These are phyloP conservation scores for Tiliacea aurago DNA, from an alignment of 2,888 invertebrate genomes.

Conservation along the genomic window DNA sequence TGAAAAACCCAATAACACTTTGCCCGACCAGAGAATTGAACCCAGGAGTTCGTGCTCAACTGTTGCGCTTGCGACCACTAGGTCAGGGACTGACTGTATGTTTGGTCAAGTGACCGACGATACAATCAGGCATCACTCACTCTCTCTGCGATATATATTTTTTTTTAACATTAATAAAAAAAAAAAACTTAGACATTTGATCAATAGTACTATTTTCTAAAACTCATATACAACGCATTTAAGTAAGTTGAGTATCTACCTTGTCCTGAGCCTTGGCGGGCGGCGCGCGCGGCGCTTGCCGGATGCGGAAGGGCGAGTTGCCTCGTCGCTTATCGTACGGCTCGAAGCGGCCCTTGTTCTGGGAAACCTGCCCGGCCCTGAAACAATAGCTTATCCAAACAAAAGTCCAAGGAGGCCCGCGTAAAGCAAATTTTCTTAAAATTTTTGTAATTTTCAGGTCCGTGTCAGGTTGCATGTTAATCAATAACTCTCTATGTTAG, in stretches of 20 bases:
- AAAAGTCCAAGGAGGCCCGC: background rate
- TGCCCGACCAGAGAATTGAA: no score
- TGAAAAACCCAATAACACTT: no score
- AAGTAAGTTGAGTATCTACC: conserved; percentile 8
- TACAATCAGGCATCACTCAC: no score
- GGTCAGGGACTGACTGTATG: no score
- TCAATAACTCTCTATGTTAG: background rate
- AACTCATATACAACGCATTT: background rate
- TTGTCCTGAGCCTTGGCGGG: conserved; percentile 29
- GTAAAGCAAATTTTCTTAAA: background rate
- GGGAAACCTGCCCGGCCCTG: conserved; percentile 43
- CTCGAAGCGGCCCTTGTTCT: conserved; percentile 67
- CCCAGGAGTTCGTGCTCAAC: no score
- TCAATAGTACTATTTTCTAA: no score
- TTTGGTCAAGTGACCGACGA: no score
- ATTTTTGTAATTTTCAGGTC: background rate
- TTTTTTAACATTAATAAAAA: no score
- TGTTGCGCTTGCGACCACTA: background rate
- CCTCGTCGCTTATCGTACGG: conserved; percentile 68
- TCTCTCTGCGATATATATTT: no score
- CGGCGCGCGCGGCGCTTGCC: conserved; percentile 39
- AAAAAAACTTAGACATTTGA: no score
- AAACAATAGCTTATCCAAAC: conserved; percentile 3
- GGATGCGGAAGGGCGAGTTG: conserved; percentile 52
- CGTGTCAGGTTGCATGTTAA: background rate